These are phyloP conservation scores for Drosophila subobscura DNA, from an alignment of 1,140 invertebrate genomes.

Conservation along the genomic window DNA sequence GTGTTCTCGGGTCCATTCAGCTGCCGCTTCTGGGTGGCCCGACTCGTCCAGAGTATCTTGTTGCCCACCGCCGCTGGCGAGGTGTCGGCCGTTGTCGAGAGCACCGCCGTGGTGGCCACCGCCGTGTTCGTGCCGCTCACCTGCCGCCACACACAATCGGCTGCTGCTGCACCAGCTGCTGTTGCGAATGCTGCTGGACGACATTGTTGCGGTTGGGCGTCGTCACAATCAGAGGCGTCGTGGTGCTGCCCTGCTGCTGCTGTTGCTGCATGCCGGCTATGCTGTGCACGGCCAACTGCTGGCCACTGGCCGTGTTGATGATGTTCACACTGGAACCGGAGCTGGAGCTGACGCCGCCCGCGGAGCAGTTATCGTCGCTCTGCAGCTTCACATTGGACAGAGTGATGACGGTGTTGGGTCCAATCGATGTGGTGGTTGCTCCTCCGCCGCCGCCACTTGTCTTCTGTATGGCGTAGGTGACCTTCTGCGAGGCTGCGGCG, in stretches of 20 bases:
- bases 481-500: slow-evolving; percentile 65
- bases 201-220: slow-evolving; percentile 67
- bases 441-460: slow-evolving; percentile 29
- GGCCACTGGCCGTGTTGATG: slow-evolving; percentile 75
- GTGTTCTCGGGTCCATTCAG: slow-evolving; percentile 80
- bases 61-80: slow-evolving; percentile 66
- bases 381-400: slow-evolving; percentile 76
- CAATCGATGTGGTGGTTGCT: slow-evolving; percentile 52
- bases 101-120: slow-evolving; percentile 68
- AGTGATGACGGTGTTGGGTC: slow-evolving; percentile 76
- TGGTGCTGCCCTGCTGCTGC: slow-evolving; percentile 46
- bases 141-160: slow-evolving; percentile 77
- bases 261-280: slow-evolving; percentile 63
- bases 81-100: slow-evolving; percentile 56
- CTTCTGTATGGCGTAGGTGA: slow-evolving; percentile 74
- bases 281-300: slow-evolving; percentile 78
- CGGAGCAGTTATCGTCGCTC: slow-evolving; percentile 53
- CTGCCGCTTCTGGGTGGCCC: slow-evolving; percentile 72
- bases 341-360: slow-evolving; percentile 14
- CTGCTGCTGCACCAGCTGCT: slow-evolving; percentile 65
- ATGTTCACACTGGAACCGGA: slow-evolving; percentile 68
- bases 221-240: slow-evolving; percentile 68
- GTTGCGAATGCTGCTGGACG: slow-evolving; percentile 65
- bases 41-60: slow-evolving; percentile 75
- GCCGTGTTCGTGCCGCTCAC: slow-evolving; percentile 72